Evolutionary conservation across 1,140 invertebrate genomes (phyloP).

Genomic region (Halictus rubicundus): DNA sequence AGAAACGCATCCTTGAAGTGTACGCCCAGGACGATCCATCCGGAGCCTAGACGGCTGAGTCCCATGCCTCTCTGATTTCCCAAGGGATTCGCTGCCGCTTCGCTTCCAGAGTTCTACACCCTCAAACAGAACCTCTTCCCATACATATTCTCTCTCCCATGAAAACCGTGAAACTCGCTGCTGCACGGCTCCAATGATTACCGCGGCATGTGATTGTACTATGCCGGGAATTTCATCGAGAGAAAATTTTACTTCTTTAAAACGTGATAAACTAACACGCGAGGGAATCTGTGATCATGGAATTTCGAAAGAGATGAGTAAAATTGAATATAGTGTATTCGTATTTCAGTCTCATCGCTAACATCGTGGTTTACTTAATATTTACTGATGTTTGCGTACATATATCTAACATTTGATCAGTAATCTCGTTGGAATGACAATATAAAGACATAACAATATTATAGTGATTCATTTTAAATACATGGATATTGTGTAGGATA

Average conservation of each 20-base stretch:
- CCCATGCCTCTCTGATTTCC: slow-evolving; percentile 78
- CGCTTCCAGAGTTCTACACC: slow-evolving; percentile 50
- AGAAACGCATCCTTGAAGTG: slow-evolving; percentile 35
- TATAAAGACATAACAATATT: too few relatives aligned
- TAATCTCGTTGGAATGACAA: too few relatives aligned
- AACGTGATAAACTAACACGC: background rate
- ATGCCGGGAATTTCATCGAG: background rate
- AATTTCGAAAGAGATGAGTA: too few relatives aligned
- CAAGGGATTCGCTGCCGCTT: slow-evolving; percentile 67
- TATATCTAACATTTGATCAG: too few relatives aligned
- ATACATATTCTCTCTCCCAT: slow-evolving; percentile 19
- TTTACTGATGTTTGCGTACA: too few relatives aligned
- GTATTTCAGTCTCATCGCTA: too few relatives aligned
- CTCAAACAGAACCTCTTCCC: slow-evolving; percentile 42
- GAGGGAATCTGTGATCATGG: too few relatives aligned
- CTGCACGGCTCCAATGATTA: slow-evolving; percentile 42
- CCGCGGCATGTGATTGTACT: slow-evolving; percentile 36
- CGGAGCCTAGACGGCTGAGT: slow-evolving; percentile 49
- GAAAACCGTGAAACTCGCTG: slow-evolving; percentile 47
- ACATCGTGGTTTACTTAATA: too few relatives aligned
- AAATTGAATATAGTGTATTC: too few relatives aligned
- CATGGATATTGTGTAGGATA: too few relatives aligned
- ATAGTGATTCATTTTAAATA: too few relatives aligned
- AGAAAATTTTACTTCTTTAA: slow-evolving; percentile 8
- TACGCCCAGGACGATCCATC: slow-evolving; percentile 37